Evolutionary conservation across 1,140 invertebrate species (phyloP).

Genomic region (Drosophila pseudoobscura): DNA sequence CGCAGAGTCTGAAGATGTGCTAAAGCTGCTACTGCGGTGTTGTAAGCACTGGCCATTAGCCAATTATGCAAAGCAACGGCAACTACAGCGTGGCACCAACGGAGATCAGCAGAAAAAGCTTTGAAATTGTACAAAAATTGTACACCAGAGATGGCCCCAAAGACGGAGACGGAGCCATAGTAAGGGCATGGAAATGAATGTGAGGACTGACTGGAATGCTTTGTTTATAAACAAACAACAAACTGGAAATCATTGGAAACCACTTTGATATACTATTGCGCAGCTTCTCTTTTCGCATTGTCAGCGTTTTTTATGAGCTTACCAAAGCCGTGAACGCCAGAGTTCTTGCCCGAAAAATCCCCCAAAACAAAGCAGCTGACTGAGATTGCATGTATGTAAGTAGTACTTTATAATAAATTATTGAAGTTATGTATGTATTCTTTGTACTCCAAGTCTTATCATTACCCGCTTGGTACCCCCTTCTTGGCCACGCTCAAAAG

Average conservation of each 20-base stretch:
- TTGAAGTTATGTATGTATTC: conserved; percentile 19
- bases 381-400: background rate
- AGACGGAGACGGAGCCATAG: background rate
- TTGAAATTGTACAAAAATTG: conserved; percentile 41
- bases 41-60: conserved; percentile 64
- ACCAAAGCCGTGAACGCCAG: background rate
- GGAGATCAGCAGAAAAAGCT: conserved; percentile 26
- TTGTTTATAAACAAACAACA: conserved; percentile 53
- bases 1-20: conserved; percentile 9
- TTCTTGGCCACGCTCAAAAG: conserved; percentile 59
- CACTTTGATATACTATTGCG: conserved; percentile 57
- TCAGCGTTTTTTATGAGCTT: conserved; percentile 68
- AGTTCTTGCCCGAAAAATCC: conserved; percentile 47
- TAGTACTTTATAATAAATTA: conserved; percentile 7
- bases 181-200: too few relatives aligned
- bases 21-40: conserved; percentile 49
- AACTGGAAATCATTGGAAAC: conserved; percentile 35
- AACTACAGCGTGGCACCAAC: too few relatives aligned
- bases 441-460: conserved; percentile 37
- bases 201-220: conserved; percentile 11
- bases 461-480: conserved; percentile 53
- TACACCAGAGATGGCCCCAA: conserved; percentile 19
- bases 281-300: conserved; percentile 64
- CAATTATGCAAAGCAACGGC: conserved; percentile 56
- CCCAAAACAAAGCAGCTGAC: conserved; percentile 52